Evolutionary conservation across 2,888 invertebrate genomes (phyloP).

Genomic region (Aphrophora alni): DNA sequence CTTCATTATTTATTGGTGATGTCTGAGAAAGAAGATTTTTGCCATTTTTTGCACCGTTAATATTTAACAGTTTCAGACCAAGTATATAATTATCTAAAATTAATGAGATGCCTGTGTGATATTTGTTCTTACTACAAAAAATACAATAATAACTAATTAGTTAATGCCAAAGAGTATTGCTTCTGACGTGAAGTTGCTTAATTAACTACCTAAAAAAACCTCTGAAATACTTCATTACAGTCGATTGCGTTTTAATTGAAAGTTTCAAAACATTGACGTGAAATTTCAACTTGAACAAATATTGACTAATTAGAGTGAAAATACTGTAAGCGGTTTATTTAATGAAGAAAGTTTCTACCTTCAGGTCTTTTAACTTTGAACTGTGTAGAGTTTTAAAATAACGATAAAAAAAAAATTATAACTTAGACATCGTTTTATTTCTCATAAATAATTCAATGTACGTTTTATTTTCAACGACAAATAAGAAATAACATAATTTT

Average conservation of each 20-base stretch:
- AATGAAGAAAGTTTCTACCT: not conserved
- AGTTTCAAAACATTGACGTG: not conserved
- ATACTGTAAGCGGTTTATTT: not conserved
- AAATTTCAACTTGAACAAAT: not conserved
- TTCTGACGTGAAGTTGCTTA: not conserved
- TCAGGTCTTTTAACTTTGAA: not conserved
- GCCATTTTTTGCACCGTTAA: too few species aligned
- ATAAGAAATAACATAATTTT: too few species aligned
- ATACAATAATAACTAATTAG: not conserved
- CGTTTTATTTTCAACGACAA: too few species aligned
- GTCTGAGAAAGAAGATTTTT: too few species aligned
- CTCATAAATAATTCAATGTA: too few species aligned
- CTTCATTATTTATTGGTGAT: too few species aligned
- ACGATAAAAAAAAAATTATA: too few species aligned
- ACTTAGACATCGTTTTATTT: too few species aligned
- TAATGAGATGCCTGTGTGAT: too few species aligned
- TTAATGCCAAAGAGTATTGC: not conserved
- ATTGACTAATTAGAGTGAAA: not conserved
- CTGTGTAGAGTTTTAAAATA: too few species aligned
- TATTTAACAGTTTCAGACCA: too few species aligned
- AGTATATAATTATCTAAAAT: not conserved
- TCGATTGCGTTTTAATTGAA: not conserved
- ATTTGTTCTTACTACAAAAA: not conserved
- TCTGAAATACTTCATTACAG: not conserved
- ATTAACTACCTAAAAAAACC: not conserved